Conservation (phyloP, 1,140 invertebrate genomes). For the Cheumatopsyche charites region DNA sequence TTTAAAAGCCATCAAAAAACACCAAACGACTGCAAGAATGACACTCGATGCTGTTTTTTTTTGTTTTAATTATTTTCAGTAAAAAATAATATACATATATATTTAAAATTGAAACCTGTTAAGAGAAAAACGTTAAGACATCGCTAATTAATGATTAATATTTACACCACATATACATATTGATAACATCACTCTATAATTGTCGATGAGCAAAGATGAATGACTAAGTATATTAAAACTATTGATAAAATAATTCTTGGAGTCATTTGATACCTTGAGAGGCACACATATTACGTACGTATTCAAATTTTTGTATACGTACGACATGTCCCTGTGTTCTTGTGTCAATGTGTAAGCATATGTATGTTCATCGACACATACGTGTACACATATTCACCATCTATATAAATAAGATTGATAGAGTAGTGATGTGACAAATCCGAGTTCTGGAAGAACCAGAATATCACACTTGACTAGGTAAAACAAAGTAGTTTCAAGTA, state of each 20-base stretch:
- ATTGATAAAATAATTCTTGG: conserved; percentile 49
- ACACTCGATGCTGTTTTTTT: conserved; percentile 12
- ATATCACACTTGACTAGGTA: conserved; percentile 47
- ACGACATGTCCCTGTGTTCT: conserved; percentile 9
- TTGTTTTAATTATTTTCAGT: too few species aligned
- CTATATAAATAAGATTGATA: conserved; percentile 43
- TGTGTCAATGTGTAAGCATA: neutral
- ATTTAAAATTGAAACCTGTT: conserved; percentile 31
- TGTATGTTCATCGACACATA: neutral
- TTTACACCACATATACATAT: conserved; percentile 46
- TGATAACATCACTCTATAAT: conserved; percentile 47
- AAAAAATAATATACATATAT: conserved; percentile 15
- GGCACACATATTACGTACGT: conserved; percentile 30
- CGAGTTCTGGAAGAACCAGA: neutral
- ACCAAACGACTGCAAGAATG: conserved; percentile 49
- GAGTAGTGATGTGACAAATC: conserved; percentile 29
- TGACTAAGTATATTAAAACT: conserved; percentile 45
- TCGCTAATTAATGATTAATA: conserved; percentile 22
- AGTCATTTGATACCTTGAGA: conserved; percentile 48
- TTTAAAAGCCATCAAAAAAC: conserved; percentile 37
- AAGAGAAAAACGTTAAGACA: conserved; percentile 6
- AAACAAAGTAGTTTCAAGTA: conserved; percentile 46
- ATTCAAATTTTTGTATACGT: neutral
- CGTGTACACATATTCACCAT: neutral
- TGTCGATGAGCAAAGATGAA: conserved; percentile 47